Evolutionary conservation across 2,113 vertebrate genomes (phyloP), one percentile per base, ranked within the genome.

Genomic region (Mesocricetus auratus): DNA sequence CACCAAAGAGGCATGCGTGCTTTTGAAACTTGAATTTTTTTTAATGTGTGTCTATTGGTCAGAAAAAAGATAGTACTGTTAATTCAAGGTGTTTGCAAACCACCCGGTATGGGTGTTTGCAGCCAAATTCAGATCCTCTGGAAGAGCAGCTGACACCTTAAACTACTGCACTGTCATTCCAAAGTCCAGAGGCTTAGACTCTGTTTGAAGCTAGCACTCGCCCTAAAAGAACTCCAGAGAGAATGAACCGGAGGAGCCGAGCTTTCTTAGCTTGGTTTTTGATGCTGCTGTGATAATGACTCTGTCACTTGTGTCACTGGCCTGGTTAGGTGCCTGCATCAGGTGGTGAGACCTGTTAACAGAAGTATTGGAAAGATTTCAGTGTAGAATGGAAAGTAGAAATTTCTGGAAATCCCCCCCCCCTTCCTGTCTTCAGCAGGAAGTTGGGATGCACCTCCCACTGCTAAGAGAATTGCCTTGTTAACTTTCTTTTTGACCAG

Each of bases 361-460:
- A 58, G 31, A 74, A 74, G 74, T 39, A 7, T 9, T 56, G 58
- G 69, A 77, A 90, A 75, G 45, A n/a, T 92, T 60, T 95, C 75
- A 47, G 45, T 13, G 24, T 79, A 19, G 85, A 64, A 9, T 31
- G n/a, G 26, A 90, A 58, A 19, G 4, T 74, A 89, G 69, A 96
- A 47, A 73, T 73, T 93, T 92, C 81, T 90, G 29, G 86, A 96
- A 93, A 92, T 89, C 39, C 1, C 17, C 5, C n/a, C 33, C 50
- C 79, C 64, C 36, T 26, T 56, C 16, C 36, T 90, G 11, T 86
- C 33, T 95, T 87, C 71, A 66, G 50, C 45, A 87, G 58, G 21
- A 85, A 87, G 53, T 85, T 9, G 58, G 64, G 81, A 31, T 31
- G 26, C 64, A 29, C 39, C 39, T 64, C 39, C 39, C n/a, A n/a